Evolutionary conservation across 2,888 invertebrate genomes (phyloP).

Genomic region (Eupithecia tripunctaria): DNA sequence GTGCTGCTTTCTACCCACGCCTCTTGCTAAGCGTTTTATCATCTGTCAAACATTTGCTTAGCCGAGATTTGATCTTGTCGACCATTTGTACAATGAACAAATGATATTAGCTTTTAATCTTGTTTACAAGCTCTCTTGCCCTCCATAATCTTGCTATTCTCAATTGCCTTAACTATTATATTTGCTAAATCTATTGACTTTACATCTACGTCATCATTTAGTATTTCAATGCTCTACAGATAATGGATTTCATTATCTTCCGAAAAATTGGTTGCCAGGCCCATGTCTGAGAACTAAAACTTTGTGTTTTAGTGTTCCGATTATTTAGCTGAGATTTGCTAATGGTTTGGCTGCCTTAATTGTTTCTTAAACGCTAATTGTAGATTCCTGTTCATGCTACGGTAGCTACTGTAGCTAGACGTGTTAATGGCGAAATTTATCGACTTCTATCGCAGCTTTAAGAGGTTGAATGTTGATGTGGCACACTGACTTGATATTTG

Average conservation of each 20-base stretch:
- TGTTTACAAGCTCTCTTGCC: constrained; percentile 44
- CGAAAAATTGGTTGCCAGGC: neutral
- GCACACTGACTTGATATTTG: constrained; percentile 1
- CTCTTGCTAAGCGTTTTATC: constrained; percentile 64
- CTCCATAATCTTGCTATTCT: constrained; percentile 20
- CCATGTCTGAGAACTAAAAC: constrained; percentile 26
- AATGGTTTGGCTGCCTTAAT: constrained; percentile 69
- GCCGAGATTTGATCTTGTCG: constrained; percentile 66
- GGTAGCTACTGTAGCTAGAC: constrained; percentile 53
- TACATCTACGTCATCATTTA: neutral
- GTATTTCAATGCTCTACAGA: neutral
- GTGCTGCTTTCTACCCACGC: constrained; percentile 66
- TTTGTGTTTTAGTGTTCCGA: constrained; percentile 31
- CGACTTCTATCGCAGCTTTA: constrained; percentile 30
- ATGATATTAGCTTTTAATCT: constrained; percentile 51
- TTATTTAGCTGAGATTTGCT: constrained; percentile 68
- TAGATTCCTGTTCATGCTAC: constrained; percentile 53
- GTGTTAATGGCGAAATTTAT: constrained; percentile 63
- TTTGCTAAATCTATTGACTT: neutral
- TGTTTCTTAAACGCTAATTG: constrained; percentile 75
- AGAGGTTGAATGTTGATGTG: constrained; percentile 5
- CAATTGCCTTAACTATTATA: neutral
- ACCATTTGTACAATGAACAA: constrained; percentile 52
- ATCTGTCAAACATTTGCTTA: constrained; percentile 71
- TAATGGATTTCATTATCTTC: neutral